Conservation (phyloP, 2,888 invertebrate genomes). For the Acheta domesticus region DNA sequence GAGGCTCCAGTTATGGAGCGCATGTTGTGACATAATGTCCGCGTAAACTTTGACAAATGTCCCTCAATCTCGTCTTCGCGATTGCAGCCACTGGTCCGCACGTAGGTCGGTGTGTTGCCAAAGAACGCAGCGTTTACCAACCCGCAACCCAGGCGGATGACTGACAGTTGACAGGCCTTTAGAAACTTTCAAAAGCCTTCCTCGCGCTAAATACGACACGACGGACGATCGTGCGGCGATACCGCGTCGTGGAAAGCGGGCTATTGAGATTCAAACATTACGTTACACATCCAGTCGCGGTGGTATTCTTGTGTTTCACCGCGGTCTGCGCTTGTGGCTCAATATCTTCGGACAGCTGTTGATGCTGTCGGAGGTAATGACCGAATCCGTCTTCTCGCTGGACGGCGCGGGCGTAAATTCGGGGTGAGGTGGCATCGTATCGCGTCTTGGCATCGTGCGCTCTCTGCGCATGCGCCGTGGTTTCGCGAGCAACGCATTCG, state of each 20-base stretch:
- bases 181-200: neutral
- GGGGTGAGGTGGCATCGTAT: neutral
- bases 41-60: too few species aligned
- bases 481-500: too few species aligned
- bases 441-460: neutral
- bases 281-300: neutral
- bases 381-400: neutral
- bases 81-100: too few species aligned
- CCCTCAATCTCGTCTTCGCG: too few species aligned
- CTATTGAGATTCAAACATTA: neutral
- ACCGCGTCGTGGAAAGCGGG: neutral
- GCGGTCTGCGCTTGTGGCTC: neutral
- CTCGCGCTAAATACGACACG: constrained; percentile 1
- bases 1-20: too few species aligned
- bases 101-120: too few species aligned
- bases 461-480: too few species aligned
- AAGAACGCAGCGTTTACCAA: too few species aligned
- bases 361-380: constrained; percentile 2
- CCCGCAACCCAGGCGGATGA: neutral
- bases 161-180: constrained; percentile 18
- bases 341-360: neutral
- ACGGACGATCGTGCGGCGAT: neutral
- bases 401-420: neutral
- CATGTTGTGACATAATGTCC: too few species aligned
- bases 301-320: neutral